Percentiles rank a stretch among this genome's conserved stretches.
phyloP scores from a whole-genome alignment of 2,888 invertebrate genomes.

The Eupithecia subfuscata region DNA sequence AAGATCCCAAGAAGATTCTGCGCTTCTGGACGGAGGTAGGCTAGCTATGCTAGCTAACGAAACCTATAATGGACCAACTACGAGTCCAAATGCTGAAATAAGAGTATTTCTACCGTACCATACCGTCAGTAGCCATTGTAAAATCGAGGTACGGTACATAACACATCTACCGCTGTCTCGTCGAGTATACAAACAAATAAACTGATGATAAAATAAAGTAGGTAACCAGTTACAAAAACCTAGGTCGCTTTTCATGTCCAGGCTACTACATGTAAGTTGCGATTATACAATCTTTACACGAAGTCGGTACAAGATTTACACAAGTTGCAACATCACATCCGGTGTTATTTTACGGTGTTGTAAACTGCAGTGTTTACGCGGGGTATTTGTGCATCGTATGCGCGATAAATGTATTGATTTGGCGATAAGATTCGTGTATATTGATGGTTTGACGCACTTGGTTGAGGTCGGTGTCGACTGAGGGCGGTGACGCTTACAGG shows the following conservation, averaged over 20 bases:
- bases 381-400: conserved; percentile 21
- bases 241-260: conserved; percentile 1
- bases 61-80: too few species aligned
- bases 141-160: not conserved
- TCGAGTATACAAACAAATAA: too few species aligned
- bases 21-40: too few species aligned
- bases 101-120: too few species aligned
- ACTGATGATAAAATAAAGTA: too few species aligned
- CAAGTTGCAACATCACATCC: conserved; percentile 28
- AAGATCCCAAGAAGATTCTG: too few species aligned
- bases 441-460: conserved; percentile 2
- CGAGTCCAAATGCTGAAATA: too few species aligned
- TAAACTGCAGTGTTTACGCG: conserved; percentile 28
- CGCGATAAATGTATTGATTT: conserved; percentile 34
- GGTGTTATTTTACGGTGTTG: conserved; percentile 31
- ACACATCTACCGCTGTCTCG: not conserved
- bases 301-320: conserved; percentile 7
- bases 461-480: not conserved
- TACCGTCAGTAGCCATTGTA: too few species aligned
- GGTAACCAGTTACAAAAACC: not conserved
- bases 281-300: conserved; percentile 6
- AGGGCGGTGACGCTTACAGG: not conserved
- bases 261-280: not conserved
- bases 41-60: too few species aligned
- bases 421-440: conserved; percentile 25